Conservation (phyloP, 2,113 vertebrate genomes). For the Tenrec ecaudatus region DNA sequence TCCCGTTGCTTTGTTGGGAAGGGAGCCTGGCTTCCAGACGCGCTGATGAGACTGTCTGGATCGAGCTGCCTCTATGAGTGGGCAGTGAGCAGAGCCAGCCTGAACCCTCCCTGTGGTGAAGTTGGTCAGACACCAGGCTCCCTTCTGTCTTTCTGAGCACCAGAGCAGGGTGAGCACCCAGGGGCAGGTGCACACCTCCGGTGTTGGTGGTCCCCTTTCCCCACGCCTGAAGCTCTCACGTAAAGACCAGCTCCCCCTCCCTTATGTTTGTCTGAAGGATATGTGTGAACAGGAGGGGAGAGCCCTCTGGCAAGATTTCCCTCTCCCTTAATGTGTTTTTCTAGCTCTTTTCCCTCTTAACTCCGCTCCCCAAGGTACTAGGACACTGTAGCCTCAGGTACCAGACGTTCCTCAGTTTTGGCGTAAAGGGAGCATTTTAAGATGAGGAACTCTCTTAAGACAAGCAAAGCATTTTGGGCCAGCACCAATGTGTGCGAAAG, state of each 20-base stretch:
- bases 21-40: not conserved
- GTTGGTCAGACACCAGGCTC: not conserved
- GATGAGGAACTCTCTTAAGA: not conserved
- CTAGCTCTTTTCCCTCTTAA: not conserved
- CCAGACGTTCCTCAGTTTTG: too few relatives aligned
- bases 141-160: not conserved
- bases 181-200: not conserved
- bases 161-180: not conserved
- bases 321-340: not conserved
- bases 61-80: not conserved
- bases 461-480: too few relatives aligned
- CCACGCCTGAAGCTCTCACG: slow-evolving; percentile 1
- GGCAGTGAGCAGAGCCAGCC: not conserved
- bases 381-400: too few relatives aligned
- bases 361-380: slow-evolving; percentile 76
- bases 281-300: slow-evolving; percentile 54
- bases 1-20: not conserved
- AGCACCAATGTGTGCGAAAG: not conserved
- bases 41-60: not conserved
- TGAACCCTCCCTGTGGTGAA: not conserved
- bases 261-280: slow-evolving; percentile 80
- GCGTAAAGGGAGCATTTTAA: too few relatives aligned
- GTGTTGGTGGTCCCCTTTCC: not conserved
- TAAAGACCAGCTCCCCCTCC: not conserved
- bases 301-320: slow-evolving; percentile 2